Conservation (phyloP, 2,797 vertebrate species). For the Halcyon badia region DNA sequence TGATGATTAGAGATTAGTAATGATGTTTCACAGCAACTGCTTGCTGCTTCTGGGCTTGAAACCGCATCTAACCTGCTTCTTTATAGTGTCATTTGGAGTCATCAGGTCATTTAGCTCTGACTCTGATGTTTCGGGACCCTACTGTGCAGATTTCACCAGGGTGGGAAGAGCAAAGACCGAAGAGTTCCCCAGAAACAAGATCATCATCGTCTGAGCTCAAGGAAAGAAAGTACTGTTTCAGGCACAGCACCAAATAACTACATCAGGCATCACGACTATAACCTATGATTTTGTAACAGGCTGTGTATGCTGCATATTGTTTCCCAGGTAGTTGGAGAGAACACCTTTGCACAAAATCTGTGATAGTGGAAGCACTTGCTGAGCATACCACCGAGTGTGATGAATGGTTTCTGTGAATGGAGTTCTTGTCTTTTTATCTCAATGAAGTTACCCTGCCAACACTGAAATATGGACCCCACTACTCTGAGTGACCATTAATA, state of each 20-base stretch:
- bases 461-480: background rate
- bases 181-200: background rate
- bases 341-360: background rate
- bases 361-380: background rate
- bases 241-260: background rate
- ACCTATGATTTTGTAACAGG: background rate
- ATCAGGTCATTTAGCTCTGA: background rate
- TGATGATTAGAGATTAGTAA: background rate
- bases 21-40: background rate
- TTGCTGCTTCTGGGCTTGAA: background rate
- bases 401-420: background rate
- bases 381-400: background rate
- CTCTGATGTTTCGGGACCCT: background rate
- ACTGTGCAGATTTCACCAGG: background rate
- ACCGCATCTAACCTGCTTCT: background rate
- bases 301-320: accelerated
- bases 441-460: background rate
- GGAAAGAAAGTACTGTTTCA: background rate
- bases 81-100: background rate
- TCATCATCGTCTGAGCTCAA: background rate
- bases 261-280: background rate
- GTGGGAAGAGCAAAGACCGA: background rate
- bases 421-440: background rate
- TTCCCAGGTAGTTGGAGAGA: background rate
- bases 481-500: background rate